Base-by-base conservation (phyloP, 2,888 invertebrate species). In the Kryphioiulus occultus region DNA sequence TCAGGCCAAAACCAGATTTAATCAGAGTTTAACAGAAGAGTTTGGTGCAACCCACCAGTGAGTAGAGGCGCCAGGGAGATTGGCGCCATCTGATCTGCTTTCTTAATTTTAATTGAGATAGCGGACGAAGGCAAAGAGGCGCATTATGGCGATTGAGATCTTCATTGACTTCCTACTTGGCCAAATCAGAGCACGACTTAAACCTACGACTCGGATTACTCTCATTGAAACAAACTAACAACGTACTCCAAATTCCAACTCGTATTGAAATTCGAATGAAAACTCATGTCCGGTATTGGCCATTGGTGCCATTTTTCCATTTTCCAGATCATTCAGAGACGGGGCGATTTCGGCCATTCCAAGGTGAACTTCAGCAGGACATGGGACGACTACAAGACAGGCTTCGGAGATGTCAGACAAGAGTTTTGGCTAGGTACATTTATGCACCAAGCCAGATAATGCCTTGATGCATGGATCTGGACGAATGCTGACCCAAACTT, bases 381-480 rank as follows among this genome's bases (percentile, higher is more conserved):
- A 17, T 89, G 89, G 89, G 88, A 87, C 22, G 89, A 89, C 85
- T 89, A 89, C 87, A 89, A 85, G 32, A 19, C 9, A 12, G 90
- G 90, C 26, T 90, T 90, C 78, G 90, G 90, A 5, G 90, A 90
- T 88, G 89, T 90, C 85, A 89, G 89, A 86, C 78, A 90, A 32
- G 90, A 90, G 87, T 90, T 90, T 59, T 90, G 90, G 90, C 87
- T 90, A 22, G 90, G 89, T 90, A 39, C n/a, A n/a, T n/a, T n/a
- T n/a, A n/a, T n/a, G n/a, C n/a, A n/a, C n/a, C n/a, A n/a, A n/a
- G n/a, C n/a, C n/a, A n/a, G n/a, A n/a, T n/a, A n/a, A n/a, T n/a
- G n/a, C n/a, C n/a, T n/a, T n/a, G n/a, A n/a, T n/a, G n/a, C n/a
- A n/a, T n/a, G n/a, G n/a, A n/a, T n/a, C n/a, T n/a, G n/a, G n/a